These are phyloP conservation scores for Drosophila rhopaloa DNA, from an alignment of 1,140 invertebrate species.

Conservation along the genomic window DNA sequence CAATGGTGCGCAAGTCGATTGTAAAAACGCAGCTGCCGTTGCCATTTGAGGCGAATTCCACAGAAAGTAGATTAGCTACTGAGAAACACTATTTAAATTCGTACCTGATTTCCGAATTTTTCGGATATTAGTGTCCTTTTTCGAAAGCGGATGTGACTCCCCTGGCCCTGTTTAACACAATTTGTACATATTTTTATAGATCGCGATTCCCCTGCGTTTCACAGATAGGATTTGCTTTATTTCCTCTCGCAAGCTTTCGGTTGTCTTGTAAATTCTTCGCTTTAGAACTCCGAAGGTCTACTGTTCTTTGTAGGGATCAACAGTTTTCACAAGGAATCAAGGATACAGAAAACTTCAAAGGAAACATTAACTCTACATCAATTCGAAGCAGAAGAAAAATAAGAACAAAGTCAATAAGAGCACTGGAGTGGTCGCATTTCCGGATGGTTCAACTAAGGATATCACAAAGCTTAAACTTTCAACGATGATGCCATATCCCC, in stretches of 20 bases:
- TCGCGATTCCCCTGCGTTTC: slow-evolving; percentile 20
- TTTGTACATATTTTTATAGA: slow-evolving; percentile 33
- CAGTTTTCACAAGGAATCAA: not conserved
- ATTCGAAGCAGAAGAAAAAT: not conserved
- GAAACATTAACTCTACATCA: not conserved
- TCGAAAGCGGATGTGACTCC: slow-evolving; percentile 9
- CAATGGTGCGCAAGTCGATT: slow-evolving; percentile 84
- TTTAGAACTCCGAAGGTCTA: slow-evolving; percentile 1
- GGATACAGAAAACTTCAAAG: not conserved
- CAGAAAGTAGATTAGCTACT: not conserved
- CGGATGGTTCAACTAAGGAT: not conserved
- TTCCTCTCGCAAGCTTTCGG: not conserved
- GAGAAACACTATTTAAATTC: slow-evolving; percentile 1
- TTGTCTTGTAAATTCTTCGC: slow-evolving; percentile 9
- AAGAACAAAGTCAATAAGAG: not conserved
- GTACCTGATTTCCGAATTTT: slow-evolving; percentile 14
- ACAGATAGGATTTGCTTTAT: slow-evolving; percentile 11
- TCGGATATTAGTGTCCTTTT: slow-evolving; percentile 6
- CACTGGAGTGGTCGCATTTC: not conserved
- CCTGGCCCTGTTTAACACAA: not conserved
- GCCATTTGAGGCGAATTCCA: slow-evolving; percentile 55
- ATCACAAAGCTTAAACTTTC: not conserved
- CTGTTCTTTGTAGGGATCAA: not conserved
- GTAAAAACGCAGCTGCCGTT: slow-evolving; percentile 75
- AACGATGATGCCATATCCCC: not conserved